Percentiles rank a stretch among this genome's conserved stretches.
phyloP scores from a whole-genome alignment of 2,113 vertebrate genomes.

The Halcyon senegalensis region DNA sequence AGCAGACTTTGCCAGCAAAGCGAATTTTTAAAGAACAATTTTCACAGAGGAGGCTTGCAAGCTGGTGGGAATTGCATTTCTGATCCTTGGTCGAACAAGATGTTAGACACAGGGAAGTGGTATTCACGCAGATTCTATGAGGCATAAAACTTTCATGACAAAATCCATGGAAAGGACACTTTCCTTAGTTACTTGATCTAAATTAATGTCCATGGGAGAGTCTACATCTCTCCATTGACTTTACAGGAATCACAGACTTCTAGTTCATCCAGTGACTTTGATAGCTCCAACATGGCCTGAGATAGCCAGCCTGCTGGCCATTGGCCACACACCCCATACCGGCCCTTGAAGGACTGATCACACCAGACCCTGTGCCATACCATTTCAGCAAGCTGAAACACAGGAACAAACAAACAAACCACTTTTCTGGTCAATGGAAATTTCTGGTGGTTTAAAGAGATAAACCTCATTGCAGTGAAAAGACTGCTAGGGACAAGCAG shows the following conservation, averaged over 20 bases:
- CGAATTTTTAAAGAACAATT: background rate
- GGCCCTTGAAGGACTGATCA: background rate
- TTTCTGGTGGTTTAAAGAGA: background rate
- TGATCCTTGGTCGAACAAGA: fast-evolving
- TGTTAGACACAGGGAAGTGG: background rate
- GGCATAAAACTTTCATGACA: background rate
- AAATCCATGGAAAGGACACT: background rate
- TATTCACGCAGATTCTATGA: background rate
- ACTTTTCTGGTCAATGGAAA: background rate
- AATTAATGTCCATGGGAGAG: background rate
- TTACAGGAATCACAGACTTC: background rate
- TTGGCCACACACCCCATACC: background rate
- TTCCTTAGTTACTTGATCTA: background rate
- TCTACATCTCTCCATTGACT: background rate
- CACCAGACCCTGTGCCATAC: background rate
- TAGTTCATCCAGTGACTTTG: background rate
- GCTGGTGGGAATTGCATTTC: background rate
- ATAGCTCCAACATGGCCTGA: background rate
- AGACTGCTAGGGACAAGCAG: background rate
- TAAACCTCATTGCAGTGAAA: background rate
- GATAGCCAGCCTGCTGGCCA: background rate
- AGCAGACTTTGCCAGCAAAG: background rate
- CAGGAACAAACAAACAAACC: fast-evolving
- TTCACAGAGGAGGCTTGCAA: background rate
- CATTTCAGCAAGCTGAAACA: background rate